A percentile compares a stretch with the other conserved stretches of the same genome.
phyloP scores from a whole-genome alignment of 2,113 vertebrate genomes.

The Garra rufa region DNA sequence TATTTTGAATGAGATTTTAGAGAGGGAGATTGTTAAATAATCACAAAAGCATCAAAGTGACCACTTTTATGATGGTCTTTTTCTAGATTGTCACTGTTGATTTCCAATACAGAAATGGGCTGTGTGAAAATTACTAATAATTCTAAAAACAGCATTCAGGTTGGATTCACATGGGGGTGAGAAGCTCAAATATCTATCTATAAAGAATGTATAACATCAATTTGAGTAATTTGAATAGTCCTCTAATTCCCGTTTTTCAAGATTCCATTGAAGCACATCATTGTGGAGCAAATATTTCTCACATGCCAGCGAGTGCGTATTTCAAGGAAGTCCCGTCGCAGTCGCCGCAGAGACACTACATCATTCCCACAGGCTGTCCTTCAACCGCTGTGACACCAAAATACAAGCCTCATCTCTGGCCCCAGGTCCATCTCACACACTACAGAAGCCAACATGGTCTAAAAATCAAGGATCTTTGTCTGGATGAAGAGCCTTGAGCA shows the following conservation, averaged over 20 bases:
- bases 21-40: neutral
- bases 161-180: neutral
- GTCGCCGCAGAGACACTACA: neutral
- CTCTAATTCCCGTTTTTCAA: neutral
- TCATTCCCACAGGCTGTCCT: slow-evolving; percentile 27
- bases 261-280: slow-evolving; percentile 1
- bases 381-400: slow-evolving; percentile 11
- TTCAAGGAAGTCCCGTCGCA: slow-evolving; percentile 2
- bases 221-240: neutral
- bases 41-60: neutral
- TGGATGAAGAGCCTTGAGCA: no score
- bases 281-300: neutral
- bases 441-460: neutral
- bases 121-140: neutral
- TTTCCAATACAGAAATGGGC: neutral
- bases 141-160: neutral
- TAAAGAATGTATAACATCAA: neutral
- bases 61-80: neutral
- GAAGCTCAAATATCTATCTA: neutral
- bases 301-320: slow-evolving; percentile 6
- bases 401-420: slow-evolving; percentile 4
- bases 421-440: neutral
- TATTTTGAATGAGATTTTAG: neutral
- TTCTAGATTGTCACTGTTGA: neutral
- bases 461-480: no score